Percentiles rank a stretch among this genome's conserved stretches.
Evolutionary conservation across 2,113 vertebrate genomes (phyloP).

Genomic region (Brachyistius frenatus): DNA sequence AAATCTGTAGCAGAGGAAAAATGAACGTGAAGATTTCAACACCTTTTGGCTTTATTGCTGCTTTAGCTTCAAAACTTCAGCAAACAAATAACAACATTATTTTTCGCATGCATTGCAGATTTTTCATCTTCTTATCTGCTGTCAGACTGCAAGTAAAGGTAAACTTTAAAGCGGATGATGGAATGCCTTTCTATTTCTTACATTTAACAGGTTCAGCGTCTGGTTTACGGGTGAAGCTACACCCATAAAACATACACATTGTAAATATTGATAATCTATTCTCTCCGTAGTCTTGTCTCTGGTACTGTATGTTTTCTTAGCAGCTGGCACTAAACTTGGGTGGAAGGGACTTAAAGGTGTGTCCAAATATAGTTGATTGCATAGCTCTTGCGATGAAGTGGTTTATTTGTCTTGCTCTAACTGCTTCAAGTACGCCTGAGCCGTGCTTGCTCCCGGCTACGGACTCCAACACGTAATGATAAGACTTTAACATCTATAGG

Average conservation of each 20-base stretch:
- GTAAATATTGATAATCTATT: not conserved
- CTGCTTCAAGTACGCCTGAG: not conserved
- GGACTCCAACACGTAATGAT: not conserved
- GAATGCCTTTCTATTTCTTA: not conserved
- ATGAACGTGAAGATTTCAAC: not conserved
- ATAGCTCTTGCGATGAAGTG: conserved; percentile 10
- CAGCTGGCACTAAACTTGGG: conserved; percentile 10
- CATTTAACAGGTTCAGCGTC: too few species aligned
- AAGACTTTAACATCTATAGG: conserved; percentile 1
- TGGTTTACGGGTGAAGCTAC: not conserved
- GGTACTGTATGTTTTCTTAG: conserved; percentile 25
- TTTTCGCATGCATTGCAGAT: not conserved
- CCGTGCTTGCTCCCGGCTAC: not conserved
- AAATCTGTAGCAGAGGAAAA: not conserved
- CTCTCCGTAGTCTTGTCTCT: not conserved
- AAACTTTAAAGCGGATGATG: too few species aligned
- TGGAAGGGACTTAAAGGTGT: conserved; percentile 24
- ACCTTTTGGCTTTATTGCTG: not conserved
- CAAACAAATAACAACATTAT: not conserved
- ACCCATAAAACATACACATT: not conserved
- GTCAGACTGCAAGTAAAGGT: too few species aligned
- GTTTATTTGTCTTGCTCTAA: conserved; percentile 31
- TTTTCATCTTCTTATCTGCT: not conserved
- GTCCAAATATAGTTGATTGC: conserved; percentile 39
- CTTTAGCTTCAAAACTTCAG: not conserved